A percentile compares a stretch with the other conserved stretches of the same genome.
Evolutionary conservation across 2,797 vertebrate species (phyloP).

Genomic region (Echiichthys vipera): DNA sequence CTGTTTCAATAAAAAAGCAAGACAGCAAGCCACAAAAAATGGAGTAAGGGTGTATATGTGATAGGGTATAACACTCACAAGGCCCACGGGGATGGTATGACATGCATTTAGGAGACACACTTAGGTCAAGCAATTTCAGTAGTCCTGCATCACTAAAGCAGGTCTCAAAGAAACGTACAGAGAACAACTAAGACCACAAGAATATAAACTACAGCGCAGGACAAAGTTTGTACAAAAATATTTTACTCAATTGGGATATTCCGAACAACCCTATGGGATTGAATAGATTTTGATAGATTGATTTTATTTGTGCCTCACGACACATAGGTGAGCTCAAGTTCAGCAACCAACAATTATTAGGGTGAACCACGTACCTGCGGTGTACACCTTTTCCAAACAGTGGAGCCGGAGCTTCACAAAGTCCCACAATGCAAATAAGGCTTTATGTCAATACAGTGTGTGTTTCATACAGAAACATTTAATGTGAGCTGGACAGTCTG

Average conservation of each 20-base stretch:
- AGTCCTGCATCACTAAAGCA: background rate
- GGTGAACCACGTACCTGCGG: background rate
- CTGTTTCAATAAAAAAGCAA: constrained; percentile 7
- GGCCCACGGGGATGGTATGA: background rate
- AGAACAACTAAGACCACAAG: background rate
- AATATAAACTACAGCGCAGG: background rate
- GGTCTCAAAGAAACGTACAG: background rate
- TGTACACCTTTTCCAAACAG: constrained; percentile 45
- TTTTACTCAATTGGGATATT: background rate
- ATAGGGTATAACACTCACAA: constrained; percentile 1
- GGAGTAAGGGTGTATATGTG: background rate
- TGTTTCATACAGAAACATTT: background rate
- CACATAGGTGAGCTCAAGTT: background rate
- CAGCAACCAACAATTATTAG: background rate
- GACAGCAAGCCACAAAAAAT: background rate
- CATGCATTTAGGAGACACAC: background rate
- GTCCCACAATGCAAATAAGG: constrained; percentile 38
- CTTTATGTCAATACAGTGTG: background rate
- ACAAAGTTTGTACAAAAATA: background rate
- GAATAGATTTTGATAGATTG: background rate
- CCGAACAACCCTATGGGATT: background rate
- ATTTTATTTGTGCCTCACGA: background rate
- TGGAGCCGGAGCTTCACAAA: constrained; percentile 10
- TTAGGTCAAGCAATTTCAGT: background rate
- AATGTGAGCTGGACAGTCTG: background rate